phyloP scores from a whole-genome alignment of 2,797 vertebrate species.

The Fratercula arctica region DNA sequence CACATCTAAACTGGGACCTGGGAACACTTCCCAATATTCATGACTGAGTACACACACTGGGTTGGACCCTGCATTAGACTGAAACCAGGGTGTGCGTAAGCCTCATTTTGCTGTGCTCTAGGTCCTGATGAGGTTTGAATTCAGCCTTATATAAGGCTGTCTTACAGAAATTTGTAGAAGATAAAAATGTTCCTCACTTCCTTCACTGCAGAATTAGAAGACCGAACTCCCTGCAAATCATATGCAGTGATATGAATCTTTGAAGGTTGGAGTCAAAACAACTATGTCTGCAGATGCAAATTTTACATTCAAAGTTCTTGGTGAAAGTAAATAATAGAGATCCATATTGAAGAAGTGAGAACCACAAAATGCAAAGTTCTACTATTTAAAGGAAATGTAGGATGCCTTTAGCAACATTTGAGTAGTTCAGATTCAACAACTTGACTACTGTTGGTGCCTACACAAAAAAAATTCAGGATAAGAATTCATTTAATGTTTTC shows the following conservation, averaged over 20 bases:
- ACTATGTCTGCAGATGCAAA: constrained; percentile 16
- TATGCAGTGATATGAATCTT: constrained; percentile 13
- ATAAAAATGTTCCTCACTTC: not conserved
- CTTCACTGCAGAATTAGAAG: not conserved
- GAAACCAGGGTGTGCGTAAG: not conserved
- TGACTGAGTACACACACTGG: not conserved
- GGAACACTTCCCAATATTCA: not conserved
- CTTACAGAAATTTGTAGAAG: not conserved
- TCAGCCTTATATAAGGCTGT: not conserved
- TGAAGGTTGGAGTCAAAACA: constrained; percentile 42
- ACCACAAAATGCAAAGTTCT: constrained; percentile 9
- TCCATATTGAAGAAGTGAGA: constrained; percentile 22
- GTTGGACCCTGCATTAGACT: not conserved
- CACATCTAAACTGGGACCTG: not conserved
- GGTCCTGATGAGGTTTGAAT: not conserved
- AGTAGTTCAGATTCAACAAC: not conserved
- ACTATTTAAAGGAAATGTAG: constrained; percentile 29
- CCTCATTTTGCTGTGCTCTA: not conserved
- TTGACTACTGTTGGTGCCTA: not conserved
- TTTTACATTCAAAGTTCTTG: constrained; percentile 16
- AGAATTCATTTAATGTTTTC: not conserved
- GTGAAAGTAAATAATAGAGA: constrained; percentile 37
- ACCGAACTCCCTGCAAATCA: constrained; percentile 12
- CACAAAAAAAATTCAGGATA: not conserved
- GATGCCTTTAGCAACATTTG: not conserved